These are phyloP conservation scores for Hydrotaea cyrtoneurina DNA, from an alignment of 2,888 invertebrate species.

Conservation along the genomic window DNA sequence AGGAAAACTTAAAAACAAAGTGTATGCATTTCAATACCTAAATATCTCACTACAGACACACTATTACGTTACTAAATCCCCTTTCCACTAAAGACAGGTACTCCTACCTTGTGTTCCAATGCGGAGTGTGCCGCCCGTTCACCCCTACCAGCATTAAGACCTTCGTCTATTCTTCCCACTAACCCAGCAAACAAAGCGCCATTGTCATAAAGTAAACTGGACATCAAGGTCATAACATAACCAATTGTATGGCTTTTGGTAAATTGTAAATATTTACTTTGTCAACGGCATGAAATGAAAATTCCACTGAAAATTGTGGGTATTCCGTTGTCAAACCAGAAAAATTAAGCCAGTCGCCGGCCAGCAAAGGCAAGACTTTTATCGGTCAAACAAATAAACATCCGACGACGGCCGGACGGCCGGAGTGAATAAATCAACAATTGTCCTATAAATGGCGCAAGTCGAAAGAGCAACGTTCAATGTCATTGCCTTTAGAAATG, in stretches of 20 bases:
- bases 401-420: neutral
- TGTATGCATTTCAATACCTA: too few relatives aligned
- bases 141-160: neutral
- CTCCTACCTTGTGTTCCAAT: too few relatives aligned
- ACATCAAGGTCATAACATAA: neutral
- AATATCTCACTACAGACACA: too few relatives aligned
- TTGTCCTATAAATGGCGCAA: neutral
- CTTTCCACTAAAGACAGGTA: too few relatives aligned
- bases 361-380: conserved; percentile 19
- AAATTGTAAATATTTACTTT: neutral
- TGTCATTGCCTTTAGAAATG: conserved; percentile 1
- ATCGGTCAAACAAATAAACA: conserved; percentile 8
- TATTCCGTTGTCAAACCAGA: neutral
- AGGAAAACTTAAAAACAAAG: too few relatives aligned
- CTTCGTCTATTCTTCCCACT: neutral
- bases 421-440: neutral
- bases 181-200: conserved; percentile 24
- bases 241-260: neutral
- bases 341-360: conserved; percentile 15
- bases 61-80: too few relatives aligned
- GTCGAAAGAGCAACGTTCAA: neutral
- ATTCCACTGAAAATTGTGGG: neutral
- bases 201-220: neutral
- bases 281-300: neutral
- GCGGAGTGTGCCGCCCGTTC: too few relatives aligned